Conservation (phyloP, 2,888 invertebrate genomes). For the Leucophora obtusa region DNA sequence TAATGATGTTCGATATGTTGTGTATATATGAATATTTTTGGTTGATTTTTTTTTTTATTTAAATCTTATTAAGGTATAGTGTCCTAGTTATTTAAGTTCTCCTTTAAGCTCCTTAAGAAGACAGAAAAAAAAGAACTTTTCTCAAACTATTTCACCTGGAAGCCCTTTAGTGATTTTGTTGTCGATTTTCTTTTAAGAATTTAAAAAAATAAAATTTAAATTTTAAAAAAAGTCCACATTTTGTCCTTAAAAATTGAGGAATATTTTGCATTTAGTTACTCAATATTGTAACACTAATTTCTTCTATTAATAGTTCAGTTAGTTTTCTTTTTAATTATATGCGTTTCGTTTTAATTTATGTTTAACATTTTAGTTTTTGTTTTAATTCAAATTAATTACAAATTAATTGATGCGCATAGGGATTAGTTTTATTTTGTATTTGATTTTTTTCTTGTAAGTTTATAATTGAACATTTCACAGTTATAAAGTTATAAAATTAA, state of each 20-base stretch:
- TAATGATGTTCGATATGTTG: constrained; percentile 58
- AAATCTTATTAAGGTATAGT: constrained; percentile 65
- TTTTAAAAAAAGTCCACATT: neutral
- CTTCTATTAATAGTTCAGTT: constrained; percentile 53
- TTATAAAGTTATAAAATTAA: constrained; percentile 29
- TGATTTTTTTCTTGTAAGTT: constrained; percentile 52
- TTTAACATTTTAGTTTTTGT: constrained; percentile 53
- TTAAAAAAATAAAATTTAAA: constrained; percentile 28
- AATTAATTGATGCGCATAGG: constrained; percentile 79
- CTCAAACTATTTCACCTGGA: constrained; percentile 71
- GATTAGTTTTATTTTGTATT: constrained; percentile 71
- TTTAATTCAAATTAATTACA: constrained; percentile 77
- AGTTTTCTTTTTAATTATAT: constrained; percentile 38
- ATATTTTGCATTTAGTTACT: constrained; percentile 23
- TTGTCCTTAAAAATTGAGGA: constrained; percentile 37
- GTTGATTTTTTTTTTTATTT: constrained; percentile 49
- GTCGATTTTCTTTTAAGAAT: constrained; percentile 67
- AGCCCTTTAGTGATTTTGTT: constrained; percentile 78
- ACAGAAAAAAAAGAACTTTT: constrained; percentile 36
- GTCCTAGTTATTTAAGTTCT: constrained; percentile 57
- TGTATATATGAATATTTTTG: constrained; percentile 61
- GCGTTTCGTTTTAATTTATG: constrained; percentile 45
- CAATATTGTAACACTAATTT: constrained; percentile 36
- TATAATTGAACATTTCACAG: constrained; percentile 53
- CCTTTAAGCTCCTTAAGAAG: too few species aligned